Percentiles rank a stretch among this genome's conserved stretches.
These are phyloP conservation scores for Tortricodes alternella DNA, from an alignment of 2,888 invertebrate species.

Conservation along the genomic window DNA sequence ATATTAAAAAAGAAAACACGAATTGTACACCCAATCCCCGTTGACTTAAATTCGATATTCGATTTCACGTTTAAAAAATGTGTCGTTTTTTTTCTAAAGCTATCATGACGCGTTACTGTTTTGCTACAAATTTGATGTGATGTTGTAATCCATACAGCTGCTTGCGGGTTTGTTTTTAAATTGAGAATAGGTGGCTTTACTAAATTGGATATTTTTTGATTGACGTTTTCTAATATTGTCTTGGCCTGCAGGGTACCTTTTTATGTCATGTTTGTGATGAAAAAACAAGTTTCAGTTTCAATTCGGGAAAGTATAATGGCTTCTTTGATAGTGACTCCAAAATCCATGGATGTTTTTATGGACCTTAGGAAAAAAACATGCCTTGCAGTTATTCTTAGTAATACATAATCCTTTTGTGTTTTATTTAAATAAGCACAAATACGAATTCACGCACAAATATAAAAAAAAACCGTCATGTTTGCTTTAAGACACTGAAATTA, in stretches of 20 bases:
- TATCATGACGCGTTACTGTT: conserved; percentile 43
- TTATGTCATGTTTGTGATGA: conserved; percentile 31
- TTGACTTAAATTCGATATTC: not conserved
- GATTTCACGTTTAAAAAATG: not conserved
- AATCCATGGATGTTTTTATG: not conserved
- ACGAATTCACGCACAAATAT: no score
- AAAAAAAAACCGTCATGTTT: no score
- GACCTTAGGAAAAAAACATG: not conserved
- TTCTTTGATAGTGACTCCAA: not conserved
- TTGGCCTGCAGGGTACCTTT: conserved; percentile 31
- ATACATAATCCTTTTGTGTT: no score
- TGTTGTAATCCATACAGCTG: conserved; percentile 57
- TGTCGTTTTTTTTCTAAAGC: conserved; percentile 10
- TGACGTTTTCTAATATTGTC: conserved; percentile 51
- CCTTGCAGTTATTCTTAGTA: not conserved
- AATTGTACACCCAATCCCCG: not conserved
- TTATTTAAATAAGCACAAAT: not conserved
- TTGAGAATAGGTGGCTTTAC: conserved; percentile 27
- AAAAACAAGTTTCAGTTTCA: conserved; percentile 13
- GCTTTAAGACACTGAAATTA: no score
- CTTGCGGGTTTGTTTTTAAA: conserved; percentile 38
- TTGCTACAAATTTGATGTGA: conserved; percentile 51
- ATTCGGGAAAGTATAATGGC: not conserved
- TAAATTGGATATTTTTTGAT: conserved; percentile 44
- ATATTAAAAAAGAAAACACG: conserved; percentile 13